Evolutionary conservation across 2,888 invertebrate genomes (phyloP).

Genomic region (Euspilapteryx auroguttella): DNA sequence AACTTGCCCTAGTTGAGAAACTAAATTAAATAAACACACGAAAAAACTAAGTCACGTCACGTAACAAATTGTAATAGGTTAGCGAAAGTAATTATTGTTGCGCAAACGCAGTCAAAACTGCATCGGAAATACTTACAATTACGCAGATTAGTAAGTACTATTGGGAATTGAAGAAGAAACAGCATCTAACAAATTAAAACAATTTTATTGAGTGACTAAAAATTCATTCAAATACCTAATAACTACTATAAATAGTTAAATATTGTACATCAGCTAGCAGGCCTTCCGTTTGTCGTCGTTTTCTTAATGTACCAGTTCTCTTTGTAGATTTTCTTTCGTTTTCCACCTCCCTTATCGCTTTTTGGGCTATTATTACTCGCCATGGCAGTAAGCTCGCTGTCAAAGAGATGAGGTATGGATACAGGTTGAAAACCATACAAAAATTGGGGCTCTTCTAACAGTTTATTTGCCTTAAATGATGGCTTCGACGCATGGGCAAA

Average conservation of each 20-base stretch:
- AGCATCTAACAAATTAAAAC: too few relatives aligned
- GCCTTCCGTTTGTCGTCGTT: slow-evolving; percentile 33
- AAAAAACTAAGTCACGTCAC: too few relatives aligned
- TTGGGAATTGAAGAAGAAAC: too few relatives aligned
- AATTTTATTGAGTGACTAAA: too few relatives aligned
- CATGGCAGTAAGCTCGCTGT: slow-evolving; percentile 44
- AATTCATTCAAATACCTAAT: too few relatives aligned
- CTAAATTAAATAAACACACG: too few relatives aligned
- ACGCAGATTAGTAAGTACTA: too few relatives aligned
- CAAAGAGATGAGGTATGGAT: slow-evolving; percentile 29
- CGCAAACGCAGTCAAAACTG: not conserved
- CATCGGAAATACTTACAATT: slow-evolving; percentile 13
- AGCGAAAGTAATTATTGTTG: not conserved
- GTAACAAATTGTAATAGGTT: too few relatives aligned
- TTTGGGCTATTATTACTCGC: slow-evolving; percentile 37
- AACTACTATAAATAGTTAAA: too few relatives aligned
- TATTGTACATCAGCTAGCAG: slow-evolving; percentile 37
- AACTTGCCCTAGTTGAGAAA: too few relatives aligned
- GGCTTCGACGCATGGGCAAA: slow-evolving; percentile 31
- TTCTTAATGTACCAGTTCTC: slow-evolving; percentile 52
- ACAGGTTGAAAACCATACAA: slow-evolving; percentile 53
- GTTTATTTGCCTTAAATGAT: slow-evolving; percentile 25
- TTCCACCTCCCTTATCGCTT: slow-evolving; percentile 37
- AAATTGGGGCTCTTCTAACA: slow-evolving; percentile 47
- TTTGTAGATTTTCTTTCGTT: slow-evolving; percentile 43